These are phyloP conservation scores for Panthera tigris DNA, from an alignment of 2,113 vertebrate species.

Conservation along the genomic window DNA sequence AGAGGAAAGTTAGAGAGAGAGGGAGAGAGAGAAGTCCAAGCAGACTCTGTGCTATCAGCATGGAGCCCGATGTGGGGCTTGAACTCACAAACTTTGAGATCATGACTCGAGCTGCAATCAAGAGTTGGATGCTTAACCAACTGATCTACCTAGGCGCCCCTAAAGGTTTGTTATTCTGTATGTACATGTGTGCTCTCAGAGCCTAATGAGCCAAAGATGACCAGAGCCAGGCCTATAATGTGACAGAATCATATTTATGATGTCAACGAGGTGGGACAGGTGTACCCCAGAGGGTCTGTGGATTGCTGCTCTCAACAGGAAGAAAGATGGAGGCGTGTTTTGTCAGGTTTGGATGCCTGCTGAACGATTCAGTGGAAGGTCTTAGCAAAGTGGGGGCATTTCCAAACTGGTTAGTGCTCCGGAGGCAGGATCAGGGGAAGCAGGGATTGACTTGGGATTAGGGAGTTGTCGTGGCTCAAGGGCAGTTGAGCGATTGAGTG, in stretches of 20 bases:
- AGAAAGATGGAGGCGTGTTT: neutral
- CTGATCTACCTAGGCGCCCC: too few species aligned
- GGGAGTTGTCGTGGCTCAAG: neutral
- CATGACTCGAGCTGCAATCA: too few species aligned
- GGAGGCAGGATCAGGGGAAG: neutral
- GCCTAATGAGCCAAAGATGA: neutral
- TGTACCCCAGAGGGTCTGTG: neutral
- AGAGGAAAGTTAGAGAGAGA: too few species aligned
- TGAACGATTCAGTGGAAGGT: neutral
- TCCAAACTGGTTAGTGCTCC: neutral
- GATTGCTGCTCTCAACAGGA: neutral
- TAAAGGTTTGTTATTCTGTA: constrained; percentile 17
- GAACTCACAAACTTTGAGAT: too few species aligned
- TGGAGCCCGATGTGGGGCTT: too few species aligned
- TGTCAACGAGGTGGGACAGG: neutral
- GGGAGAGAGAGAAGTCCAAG: too few species aligned
- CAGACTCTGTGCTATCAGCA: too few species aligned
- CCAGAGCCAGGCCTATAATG: neutral
- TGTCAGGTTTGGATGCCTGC: neutral
- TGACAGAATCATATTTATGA: neutral
- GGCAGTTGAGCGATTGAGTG: neutral
- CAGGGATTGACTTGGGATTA: neutral
- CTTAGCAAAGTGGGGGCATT: neutral
- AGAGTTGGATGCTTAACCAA: too few species aligned
- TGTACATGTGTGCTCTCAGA: neutral